A percentile compares a stretch with the other conserved stretches of the same genome.
Evolutionary conservation across 2,113 vertebrate genomes (phyloP).

Genomic region (Notiomystis cincta): DNA sequence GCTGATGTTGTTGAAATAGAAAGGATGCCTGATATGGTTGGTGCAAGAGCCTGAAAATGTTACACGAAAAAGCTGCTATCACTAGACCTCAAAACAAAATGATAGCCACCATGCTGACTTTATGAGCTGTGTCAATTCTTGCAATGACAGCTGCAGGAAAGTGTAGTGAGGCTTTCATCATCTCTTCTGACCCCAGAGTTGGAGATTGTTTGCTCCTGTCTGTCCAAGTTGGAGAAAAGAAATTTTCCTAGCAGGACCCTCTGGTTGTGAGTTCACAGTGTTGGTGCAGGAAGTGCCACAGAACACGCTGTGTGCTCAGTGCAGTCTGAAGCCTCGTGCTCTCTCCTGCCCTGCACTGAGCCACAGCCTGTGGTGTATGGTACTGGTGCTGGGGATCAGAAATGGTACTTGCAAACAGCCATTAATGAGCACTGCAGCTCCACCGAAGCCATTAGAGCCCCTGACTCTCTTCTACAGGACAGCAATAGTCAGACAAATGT

Average conservation of each 20-base stretch:
- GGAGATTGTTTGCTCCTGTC: not conserved
- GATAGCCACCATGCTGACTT: conserved; percentile 11
- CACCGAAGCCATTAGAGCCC: not conserved
- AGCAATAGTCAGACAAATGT: not conserved
- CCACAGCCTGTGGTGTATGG: not conserved
- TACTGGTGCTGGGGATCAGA: not conserved
- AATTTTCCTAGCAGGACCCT: not conserved
- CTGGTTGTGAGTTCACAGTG: not conserved
- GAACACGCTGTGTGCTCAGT: not conserved
- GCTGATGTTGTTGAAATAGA: conserved; percentile 18
- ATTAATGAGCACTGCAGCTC: not conserved
- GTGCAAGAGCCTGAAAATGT: not conserved
- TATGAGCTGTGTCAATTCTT: not conserved
- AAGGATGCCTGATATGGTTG: not conserved
- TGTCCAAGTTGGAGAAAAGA: not conserved
- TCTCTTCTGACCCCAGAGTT: not conserved
- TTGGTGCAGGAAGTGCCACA: not conserved
- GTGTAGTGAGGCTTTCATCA: not conserved
- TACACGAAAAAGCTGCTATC: conserved; percentile 5
- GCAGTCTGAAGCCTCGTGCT: not conserved
- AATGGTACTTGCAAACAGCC: not conserved
- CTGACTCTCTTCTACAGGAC: not conserved
- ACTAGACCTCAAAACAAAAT: conserved; percentile 20
- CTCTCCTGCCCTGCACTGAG: not conserved
- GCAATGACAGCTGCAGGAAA: conserved; percentile 40